Evolutionary conservation across 92 coral and sea anemone species (phyloP), one percentile per base, ranked within the genome.

Genomic region (Isaurus tuberculatus): DNA sequence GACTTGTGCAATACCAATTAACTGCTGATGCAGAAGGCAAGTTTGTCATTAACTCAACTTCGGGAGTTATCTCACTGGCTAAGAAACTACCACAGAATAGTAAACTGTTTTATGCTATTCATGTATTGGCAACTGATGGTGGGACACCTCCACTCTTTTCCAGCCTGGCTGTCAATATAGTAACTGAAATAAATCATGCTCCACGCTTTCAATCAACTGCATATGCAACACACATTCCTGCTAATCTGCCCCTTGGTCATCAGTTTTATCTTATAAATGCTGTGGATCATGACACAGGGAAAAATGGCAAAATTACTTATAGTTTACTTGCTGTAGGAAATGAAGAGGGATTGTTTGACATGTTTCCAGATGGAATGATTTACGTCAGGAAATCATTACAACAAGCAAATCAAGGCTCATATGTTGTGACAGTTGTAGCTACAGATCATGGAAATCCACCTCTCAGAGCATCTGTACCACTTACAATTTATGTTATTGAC

Each of bases 131-230:
- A 64, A 92, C 99, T 57, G 99, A 97, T 79, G 77, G 43, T 36
- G 99, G 99, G 27, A 84, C 91, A 34, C 99, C 99, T 73, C 94
- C 92, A n/a, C 92, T 90, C 33, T 89, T 86, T 66, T 77, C 94
- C 29, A 73, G 88, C 22, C 87, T 90, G 73, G 86, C 91, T 83
- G 80, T 97, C 31, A 87, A 90, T 57, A 91, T 94, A 13, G 75
- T 79, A 5, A 89, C 92, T 27, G 90, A 85, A 29, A 94, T 90
- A 30, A 89, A 89, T 74, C 92, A 90, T 55, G 89, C 92, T 19
- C 99, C 99, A 36, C 79, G 67, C 57, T 92, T 97, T 70, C 84
- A 81, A 22, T 65, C 75, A 26, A 83, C 85, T 61, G 80, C 91
- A 32, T 89, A 84, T 73, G 68, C 84, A 6, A 87, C 87, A 2